Evolutionary conservation across 1,140 invertebrate species (phyloP).

Genomic region (Tetranychus cinnabarinus): DNA sequence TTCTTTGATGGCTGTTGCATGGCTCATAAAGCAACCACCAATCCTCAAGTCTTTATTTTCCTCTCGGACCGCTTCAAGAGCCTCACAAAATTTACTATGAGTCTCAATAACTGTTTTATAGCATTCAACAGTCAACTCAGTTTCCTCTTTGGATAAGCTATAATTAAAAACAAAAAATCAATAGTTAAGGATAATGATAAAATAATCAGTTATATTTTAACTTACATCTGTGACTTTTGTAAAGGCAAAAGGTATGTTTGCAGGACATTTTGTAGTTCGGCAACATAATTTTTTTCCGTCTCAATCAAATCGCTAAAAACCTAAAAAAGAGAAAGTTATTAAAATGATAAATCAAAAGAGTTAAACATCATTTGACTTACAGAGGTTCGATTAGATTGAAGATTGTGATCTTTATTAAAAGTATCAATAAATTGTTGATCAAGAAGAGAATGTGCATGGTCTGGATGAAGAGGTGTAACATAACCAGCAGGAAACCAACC

Average conservation of each 20-base stretch:
- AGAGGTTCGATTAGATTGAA: no score
- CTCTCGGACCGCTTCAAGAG: neutral
- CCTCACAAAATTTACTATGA: constrained; percentile 29
- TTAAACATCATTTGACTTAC: no score
- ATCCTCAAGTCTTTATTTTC: constrained; percentile 46
- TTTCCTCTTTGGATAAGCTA: no score
- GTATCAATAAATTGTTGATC: neutral
- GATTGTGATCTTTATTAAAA: no score
- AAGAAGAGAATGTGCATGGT: neutral
- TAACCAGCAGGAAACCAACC: constrained; percentile 97
- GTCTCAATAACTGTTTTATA: no score
- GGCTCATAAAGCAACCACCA: constrained; percentile 66
- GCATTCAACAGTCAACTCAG: no score
- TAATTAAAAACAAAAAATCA: neutral
- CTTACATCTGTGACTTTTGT: constrained; percentile 45
- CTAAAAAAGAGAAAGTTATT: neutral
- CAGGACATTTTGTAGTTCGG: constrained; percentile 57
- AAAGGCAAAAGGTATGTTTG: constrained; percentile 60
- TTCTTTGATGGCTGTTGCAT: constrained; percentile 58
- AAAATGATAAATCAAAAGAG: neutral
- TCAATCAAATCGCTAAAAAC: constrained; percentile 81
- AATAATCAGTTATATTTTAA: no score
- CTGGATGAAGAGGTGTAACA: constrained; percentile 29
- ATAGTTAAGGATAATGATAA: neutral
- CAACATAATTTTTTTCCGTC: constrained; percentile 66